Evolutionary conservation across 2,888 invertebrate genomes (phyloP), one percentile per base, ranked within the genome.

Genomic region (Cactoblastis cactorum): DNA sequence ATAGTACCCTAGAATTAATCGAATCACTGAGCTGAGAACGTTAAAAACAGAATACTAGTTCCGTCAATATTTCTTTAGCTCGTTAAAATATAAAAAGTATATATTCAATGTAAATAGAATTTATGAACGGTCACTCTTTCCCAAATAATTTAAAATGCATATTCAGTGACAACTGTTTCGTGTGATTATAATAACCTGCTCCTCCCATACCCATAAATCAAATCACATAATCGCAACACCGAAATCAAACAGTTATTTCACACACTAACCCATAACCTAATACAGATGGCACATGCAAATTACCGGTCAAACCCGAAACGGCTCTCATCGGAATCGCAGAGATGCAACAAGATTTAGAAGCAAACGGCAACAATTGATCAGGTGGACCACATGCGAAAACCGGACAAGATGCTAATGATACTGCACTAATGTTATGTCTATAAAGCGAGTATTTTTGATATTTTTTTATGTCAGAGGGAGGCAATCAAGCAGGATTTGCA

Each of bases 291-390:
- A 72, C 61, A 62, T 71, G 67, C 51, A 50, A 58, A 65, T 62
- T 65, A 61, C 11, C 9, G 69, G 76, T 76, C 67, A 70, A 79
- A 83, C 83, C 61, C 67, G 83, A 80, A 75, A 60, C 55, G 64
- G 68, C 72, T 88, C 87, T 76, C 87, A 88, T 87, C 80, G 78
- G 83, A 83, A 80, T 76, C 53, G 57, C 62, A 51, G 58, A 63
- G 61, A 61, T 52, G 55, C 76, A 80, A 81, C 78, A 55, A 69
- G 80, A 79, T 79, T 73, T 67, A 53, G 59, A 77, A 17, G 9
- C 77, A 66, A 62, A 79, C 80, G 73, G 56, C 59, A 63, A 81
- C 80, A 82, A 80, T 76, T 75, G 74, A 77, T 79, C 75, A 72
- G 74, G 74, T 77, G 77, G 58, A 62, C 57, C 63, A 65, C 57